Evolutionary conservation across 2,113 vertebrate species (phyloP).

Genomic region (Martes martes): DNA sequence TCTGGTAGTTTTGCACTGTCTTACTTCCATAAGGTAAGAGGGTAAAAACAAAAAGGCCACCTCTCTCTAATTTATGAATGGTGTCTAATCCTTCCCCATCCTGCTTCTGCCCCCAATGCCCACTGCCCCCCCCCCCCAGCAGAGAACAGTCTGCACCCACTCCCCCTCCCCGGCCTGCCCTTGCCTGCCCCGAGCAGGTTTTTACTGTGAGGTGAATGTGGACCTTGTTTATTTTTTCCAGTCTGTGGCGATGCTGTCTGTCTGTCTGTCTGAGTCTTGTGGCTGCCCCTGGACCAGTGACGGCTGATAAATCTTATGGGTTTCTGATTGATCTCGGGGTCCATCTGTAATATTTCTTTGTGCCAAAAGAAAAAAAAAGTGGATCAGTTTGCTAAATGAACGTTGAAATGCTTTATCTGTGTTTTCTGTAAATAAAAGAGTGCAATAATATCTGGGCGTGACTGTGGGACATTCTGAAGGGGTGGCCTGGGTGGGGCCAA

Average conservation of each 20-base stretch:
- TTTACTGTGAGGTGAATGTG: conserved; percentile 80
- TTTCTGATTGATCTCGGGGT: conserved; percentile 76
- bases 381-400: conserved; percentile 79
- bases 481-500: not conserved
- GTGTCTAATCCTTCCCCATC: conserved; percentile 58
- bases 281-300: conserved; percentile 70
- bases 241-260: conserved; percentile 73
- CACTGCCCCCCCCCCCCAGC: not conserved
- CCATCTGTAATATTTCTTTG: conserved; percentile 81
- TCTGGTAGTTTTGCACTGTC: conserved; percentile 81
- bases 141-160: conserved; percentile 37
- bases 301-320: conserved; percentile 69
- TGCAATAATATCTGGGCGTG: conserved; percentile 73
- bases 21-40: conserved; percentile 82
- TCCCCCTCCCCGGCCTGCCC: conserved; percentile 14
- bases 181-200: conserved; percentile 70
- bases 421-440: conserved; percentile 89
- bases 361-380: conserved; percentile 81
- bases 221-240: conserved; percentile 67
- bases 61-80: conserved; percentile 79
- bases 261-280: conserved; percentile 75
- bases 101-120: not conserved
- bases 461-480: not conserved
- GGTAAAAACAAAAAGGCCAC: conserved; percentile 59
- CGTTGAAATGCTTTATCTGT: conserved; percentile 83